Conservation (phyloP, 2,797 vertebrate genomes). For the Chelon labrosus region DNA sequence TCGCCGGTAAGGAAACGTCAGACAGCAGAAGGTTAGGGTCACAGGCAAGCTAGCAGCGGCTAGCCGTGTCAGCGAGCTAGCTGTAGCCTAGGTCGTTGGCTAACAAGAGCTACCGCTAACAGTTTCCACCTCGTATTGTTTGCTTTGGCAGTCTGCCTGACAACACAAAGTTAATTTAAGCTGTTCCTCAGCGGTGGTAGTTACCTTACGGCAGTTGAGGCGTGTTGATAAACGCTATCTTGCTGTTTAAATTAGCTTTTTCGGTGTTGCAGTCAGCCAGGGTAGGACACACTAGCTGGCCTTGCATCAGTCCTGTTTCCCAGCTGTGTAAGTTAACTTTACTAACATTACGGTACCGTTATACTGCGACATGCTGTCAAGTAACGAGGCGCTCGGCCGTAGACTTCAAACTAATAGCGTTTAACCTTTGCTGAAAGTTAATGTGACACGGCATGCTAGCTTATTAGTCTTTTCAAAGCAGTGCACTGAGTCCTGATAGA, state of each 20-base stretch:
- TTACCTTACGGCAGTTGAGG: neutral
- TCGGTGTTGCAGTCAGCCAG: conserved; percentile 48
- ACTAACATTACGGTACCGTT: conserved; percentile 34
- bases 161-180: conserved; percentile 66
- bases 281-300: conserved; percentile 67
- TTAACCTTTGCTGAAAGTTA: neutral
- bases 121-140: conserved; percentile 43
- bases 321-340: conserved; percentile 60
- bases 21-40: conserved; percentile 77
- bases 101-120: conserved; percentile 71
- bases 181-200: neutral
- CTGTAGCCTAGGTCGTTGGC: conserved; percentile 72
- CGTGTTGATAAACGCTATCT: neutral
- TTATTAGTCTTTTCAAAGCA: conserved; percentile 8
- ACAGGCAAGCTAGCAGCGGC: conserved; percentile 74
- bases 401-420: neutral
- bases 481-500: neutral
- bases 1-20: conserved; percentile 69
- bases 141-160: conserved; percentile 18
- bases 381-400: neutral
- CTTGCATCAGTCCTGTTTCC: conserved; percentile 52
- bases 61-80: conserved; percentile 69
- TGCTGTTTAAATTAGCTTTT: conserved; percentile 57
- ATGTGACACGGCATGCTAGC: conserved; percentile 7
- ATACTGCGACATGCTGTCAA: conserved; percentile 1